phyloP scores from a whole-genome alignment of 2,888 invertebrate genomes.

The Mythimna lalbum region DNA sequence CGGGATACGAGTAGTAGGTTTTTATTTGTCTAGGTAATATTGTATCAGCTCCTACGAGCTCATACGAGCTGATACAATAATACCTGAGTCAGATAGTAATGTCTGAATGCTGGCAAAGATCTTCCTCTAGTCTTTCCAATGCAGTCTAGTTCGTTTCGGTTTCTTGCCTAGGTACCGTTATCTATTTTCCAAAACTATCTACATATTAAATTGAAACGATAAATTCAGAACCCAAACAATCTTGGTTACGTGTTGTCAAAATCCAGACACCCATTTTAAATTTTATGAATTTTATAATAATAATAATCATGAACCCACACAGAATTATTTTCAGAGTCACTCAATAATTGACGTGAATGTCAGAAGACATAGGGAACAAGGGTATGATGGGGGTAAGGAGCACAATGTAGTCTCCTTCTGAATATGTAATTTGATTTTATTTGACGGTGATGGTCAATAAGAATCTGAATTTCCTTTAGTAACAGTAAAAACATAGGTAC shows the following conservation, averaged over 20 bases:
- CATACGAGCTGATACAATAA: no score
- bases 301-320: background rate
- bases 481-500: background rate
- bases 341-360: constrained; percentile 55
- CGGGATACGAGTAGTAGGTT: no score
- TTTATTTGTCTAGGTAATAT: background rate
- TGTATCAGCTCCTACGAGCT: background rate
- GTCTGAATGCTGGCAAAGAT: background rate
- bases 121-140: background rate
- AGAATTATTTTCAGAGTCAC: constrained; percentile 29
- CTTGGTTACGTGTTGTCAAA: background rate
- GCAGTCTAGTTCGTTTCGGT: background rate
- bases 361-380: constrained; percentile 50
- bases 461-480: constrained; percentile 18
- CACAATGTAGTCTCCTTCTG: constrained; percentile 55
- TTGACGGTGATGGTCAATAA: constrained; percentile 48
- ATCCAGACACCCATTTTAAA: background rate
- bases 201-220: background rate
- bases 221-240: background rate
- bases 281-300: background rate
- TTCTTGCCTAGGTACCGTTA: background rate
- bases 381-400: constrained; percentile 62
- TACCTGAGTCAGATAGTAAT: no score
- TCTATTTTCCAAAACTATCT: background rate
- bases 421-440: constrained; percentile 69